phyloP scores from a whole-genome alignment of 2,113 vertebrate species.

The Misgurnus anguillicaudatus region DNA sequence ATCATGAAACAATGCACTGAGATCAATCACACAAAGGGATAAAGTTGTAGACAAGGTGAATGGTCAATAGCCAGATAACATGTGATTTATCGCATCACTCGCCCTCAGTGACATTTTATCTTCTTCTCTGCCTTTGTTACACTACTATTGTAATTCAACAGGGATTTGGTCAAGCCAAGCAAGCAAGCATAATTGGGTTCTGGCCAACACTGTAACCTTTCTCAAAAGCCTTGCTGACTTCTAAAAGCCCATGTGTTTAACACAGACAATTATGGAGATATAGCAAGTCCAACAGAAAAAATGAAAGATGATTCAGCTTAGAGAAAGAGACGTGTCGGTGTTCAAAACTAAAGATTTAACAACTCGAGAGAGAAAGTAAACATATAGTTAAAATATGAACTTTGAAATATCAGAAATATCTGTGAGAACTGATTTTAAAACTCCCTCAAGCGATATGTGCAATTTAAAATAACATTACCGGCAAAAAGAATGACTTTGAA shows the following conservation, averaged over 20 bases:
- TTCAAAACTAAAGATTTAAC: not conserved
- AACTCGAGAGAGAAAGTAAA: slow-evolving; percentile 3
- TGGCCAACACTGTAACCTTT: slow-evolving; percentile 27
- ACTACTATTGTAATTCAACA: slow-evolving; percentile 23
- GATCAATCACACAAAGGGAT: not conserved
- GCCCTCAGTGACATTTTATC: slow-evolving; percentile 14
- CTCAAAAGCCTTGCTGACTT: slow-evolving; percentile 35
- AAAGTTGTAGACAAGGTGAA: slow-evolving; percentile 10
- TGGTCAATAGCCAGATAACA: slow-evolving; percentile 11
- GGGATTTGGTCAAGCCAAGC: slow-evolving; percentile 31
- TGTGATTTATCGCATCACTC: slow-evolving; percentile 3
- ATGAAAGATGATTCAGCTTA: slow-evolving; percentile 4
- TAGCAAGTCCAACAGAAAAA: slow-evolving; percentile 2
- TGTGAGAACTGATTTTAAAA: not conserved
- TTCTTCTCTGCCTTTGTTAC: slow-evolving; percentile 1
- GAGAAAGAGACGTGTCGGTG: not conserved
- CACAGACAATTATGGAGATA: slow-evolving; percentile 25
- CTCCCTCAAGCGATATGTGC: not conserved
- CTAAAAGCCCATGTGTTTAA: slow-evolving; percentile 33
- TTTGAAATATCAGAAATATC: not conserved
- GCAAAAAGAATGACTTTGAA: not conserved
- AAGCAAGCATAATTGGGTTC: slow-evolving; percentile 29
- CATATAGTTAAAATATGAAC: not conserved
- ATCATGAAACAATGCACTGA: slow-evolving; percentile 20
- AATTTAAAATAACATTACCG: not conserved